Conservation (phyloP, 2,113 vertebrate genomes). For the Notothenia rossii region DNA sequence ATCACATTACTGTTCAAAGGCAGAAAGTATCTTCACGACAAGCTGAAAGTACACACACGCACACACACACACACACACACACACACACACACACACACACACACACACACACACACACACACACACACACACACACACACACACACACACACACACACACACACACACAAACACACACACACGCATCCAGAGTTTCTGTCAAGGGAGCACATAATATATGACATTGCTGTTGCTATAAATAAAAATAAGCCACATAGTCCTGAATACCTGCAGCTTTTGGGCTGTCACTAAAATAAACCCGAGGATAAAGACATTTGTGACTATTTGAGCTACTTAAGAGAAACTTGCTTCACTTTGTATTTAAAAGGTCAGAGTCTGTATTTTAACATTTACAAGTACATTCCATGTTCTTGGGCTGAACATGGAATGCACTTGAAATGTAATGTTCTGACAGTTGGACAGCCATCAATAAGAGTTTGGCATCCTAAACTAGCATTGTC, state of each 20-base stretch:
- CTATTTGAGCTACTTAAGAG: neutral
- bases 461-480: neutral
- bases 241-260: slow-evolving; percentile 22
- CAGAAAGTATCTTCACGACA: slow-evolving; percentile 20
- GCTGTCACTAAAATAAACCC: slow-evolving; percentile 34
- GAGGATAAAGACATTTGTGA: slow-evolving; percentile 13
- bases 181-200: slow-evolving; percentile 13
- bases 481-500: neutral
- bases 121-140: neutral
- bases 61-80: neutral
- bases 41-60: neutral
- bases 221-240: slow-evolving; percentile 45
- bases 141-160: neutral
- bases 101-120: neutral
- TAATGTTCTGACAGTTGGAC: neutral
- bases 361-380: neutral
- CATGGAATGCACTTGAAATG: no score
- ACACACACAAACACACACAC: slow-evolving; percentile 3
- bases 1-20: slow-evolving; percentile 38
- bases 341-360: neutral
- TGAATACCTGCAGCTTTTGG: slow-evolving; percentile 36
- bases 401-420: slow-evolving; percentile 1
- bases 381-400: neutral
- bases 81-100: neutral
- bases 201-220: slow-evolving; percentile 30